phyloP scores from a whole-genome alignment of 2,113 vertebrate species.

The Struthio camelus region DNA sequence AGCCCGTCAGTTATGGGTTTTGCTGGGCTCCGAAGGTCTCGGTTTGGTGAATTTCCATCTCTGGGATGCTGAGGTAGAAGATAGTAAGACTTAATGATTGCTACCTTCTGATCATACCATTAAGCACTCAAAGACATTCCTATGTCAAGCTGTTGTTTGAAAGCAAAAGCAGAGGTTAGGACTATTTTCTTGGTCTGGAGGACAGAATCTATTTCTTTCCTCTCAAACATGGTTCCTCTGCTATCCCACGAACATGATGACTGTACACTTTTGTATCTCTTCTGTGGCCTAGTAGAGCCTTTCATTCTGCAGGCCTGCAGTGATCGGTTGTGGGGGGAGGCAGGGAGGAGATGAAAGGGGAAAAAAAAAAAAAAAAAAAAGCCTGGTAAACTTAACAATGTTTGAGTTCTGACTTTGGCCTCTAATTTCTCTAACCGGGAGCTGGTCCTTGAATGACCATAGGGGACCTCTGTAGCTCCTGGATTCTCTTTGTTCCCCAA shows the following conservation, averaged over 20 bases:
- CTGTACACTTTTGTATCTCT: not conserved
- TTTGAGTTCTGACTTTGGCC: not conserved
- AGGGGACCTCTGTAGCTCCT: not conserved
- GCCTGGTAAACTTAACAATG: not conserved
- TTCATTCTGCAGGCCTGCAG: not conserved
- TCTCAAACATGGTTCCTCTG: not conserved
- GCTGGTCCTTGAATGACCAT: not conserved
- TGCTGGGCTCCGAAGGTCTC: not conserved
- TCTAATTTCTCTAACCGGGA: not conserved
- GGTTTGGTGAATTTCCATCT: not conserved
- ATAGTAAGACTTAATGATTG: not conserved
- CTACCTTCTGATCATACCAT: not conserved
- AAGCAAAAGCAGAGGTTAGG: not conserved
- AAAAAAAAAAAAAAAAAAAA: accelerated
- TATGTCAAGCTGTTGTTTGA: not conserved
- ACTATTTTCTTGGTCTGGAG: not conserved
- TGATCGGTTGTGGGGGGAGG: not conserved
- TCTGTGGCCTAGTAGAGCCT: not conserved
- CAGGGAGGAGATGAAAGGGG: not conserved
- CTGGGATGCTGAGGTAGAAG: not conserved
- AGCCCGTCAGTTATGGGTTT: not conserved
- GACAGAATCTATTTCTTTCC: not conserved
- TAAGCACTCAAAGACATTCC: not conserved
- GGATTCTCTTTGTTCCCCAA: not conserved
- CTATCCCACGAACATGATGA: not conserved